phyloP scores from a whole-genome alignment of 2,888 invertebrate species.

The Leptopilina syphax region DNA sequence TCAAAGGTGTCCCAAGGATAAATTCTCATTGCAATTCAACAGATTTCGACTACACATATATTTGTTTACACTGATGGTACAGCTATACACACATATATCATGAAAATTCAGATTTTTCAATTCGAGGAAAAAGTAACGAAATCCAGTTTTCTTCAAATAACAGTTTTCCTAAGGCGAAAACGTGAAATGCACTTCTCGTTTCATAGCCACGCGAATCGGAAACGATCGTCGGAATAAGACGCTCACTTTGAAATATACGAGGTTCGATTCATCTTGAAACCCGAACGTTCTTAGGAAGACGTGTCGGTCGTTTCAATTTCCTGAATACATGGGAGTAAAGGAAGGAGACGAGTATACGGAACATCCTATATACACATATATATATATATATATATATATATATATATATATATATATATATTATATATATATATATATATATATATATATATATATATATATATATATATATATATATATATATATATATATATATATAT shows the following conservation, averaged over 20 bases:
- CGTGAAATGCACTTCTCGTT: conserved; percentile 24
- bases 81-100: too few relatives aligned
- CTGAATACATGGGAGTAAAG: conserved; percentile 37
- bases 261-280: conserved; percentile 36
- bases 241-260: conserved; percentile 26
- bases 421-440: too few relatives aligned
- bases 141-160: conserved; percentile 8
- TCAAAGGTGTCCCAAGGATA: too few relatives aligned
- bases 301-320: conserved; percentile 33
- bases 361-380: not conserved
- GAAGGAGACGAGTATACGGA: conserved; percentile 1
- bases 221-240: conserved; percentile 41
- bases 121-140: not conserved
- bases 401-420: too few relatives aligned
- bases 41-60: too few relatives aligned
- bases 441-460: too few relatives aligned
- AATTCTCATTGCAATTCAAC: too few relatives aligned
- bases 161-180: not conserved
- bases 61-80: too few relatives aligned
- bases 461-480: too few relatives aligned
- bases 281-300: conserved; percentile 7
- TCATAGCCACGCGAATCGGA: conserved; percentile 27
- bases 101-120: not conserved
- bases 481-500: too few relatives aligned
- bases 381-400: too few relatives aligned